Base-by-base conservation (phyloP, 2,797 vertebrate genomes). In the Halcyon chelicuti region DNA sequence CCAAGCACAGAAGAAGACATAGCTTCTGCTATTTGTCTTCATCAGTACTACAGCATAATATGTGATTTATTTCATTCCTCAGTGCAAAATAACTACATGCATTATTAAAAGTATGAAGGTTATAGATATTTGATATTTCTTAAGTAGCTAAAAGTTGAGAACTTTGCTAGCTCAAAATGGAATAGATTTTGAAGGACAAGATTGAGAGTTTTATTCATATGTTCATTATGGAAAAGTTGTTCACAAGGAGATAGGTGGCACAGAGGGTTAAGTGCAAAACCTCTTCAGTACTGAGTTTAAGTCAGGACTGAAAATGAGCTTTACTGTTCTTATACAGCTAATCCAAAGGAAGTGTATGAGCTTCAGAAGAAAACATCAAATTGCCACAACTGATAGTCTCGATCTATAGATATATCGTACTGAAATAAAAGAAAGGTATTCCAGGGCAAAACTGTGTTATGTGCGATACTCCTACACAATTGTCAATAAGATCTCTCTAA, bases 261-360 rank as follows among this genome's bases (percentile, higher is more conserved):
- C 31, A 78, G 49, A 86, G 35, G n/a, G 89, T 93, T 75, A 88
- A 94, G 49, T 62, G 57, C 51, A 85, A 88, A 85, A 93, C 19
- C 26, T 86, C 40, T 94, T 76, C 9, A 0, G 47, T 67, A 81
- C 29, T 16, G 29, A 88, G 42, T 77, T 88, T 73, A 92, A 92
- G 62, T 58, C 74, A 77, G 61, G 80, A 89, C 72, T 85, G 80
- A 92, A 97, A 93, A 91, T 88, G 57, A 93, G 78, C 68, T 94
- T 95, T 94, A 86, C 66, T 94, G 42, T 93, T 94, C 81, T 94
- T 73, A 33, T 61, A 63, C 55, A 78, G 39, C 42, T 96, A 93
- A 96, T 89, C 86, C 81, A 92, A 75, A 94, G 54, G 49, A 92
- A 88, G 70, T 23, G 33, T 0, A 21, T 60, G 35, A 94, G 57